Conservation (phyloP, 2,888 invertebrate genomes). For the Papilio elwesi region DNA sequence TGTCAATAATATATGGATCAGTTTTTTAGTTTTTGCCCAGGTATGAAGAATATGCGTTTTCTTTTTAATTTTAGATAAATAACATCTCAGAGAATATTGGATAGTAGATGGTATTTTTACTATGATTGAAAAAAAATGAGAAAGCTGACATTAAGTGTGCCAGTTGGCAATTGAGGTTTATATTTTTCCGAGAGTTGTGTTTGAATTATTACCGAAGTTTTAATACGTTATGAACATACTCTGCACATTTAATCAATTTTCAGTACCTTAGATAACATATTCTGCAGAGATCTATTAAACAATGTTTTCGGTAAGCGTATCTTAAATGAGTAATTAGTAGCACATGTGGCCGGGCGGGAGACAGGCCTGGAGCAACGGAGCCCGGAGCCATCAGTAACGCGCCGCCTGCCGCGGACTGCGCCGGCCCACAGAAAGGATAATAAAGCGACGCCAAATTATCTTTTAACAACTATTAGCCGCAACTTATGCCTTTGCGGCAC, state of each 20-base stretch:
- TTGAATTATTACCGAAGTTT: too few relatives aligned
- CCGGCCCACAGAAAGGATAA: conserved; percentile 62
- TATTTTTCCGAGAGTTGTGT: too few relatives aligned
- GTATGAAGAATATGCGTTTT: too few relatives aligned
- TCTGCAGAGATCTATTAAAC: conserved; percentile 39
- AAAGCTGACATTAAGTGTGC: too few relatives aligned
- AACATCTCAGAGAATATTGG: too few relatives aligned
- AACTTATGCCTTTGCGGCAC: conserved; percentile 65
- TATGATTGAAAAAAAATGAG: too few relatives aligned
- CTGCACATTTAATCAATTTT: not conserved
- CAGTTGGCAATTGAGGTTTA: too few relatives aligned
- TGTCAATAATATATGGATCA: too few relatives aligned
- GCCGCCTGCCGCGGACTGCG: conserved; percentile 64
- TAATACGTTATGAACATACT: not conserved
- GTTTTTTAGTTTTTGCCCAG: too few relatives aligned
- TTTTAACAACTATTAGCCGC: conserved; percentile 76
- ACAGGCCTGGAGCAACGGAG: conserved; percentile 42
- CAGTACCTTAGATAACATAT: conserved; percentile 22
- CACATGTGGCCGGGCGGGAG: conserved; percentile 64
- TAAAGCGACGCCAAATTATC: conserved; percentile 77
- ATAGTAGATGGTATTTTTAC: too few relatives aligned
- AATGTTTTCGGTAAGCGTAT: conserved; percentile 51
- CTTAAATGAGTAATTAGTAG: conserved; percentile 73
- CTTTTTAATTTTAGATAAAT: too few relatives aligned
- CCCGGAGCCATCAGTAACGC: conserved; percentile 65